Evolutionary conservation across 2,888 invertebrate species (phyloP), one percentile per base, ranked within the genome.

Genomic region (Eilema sororculum): DNA sequence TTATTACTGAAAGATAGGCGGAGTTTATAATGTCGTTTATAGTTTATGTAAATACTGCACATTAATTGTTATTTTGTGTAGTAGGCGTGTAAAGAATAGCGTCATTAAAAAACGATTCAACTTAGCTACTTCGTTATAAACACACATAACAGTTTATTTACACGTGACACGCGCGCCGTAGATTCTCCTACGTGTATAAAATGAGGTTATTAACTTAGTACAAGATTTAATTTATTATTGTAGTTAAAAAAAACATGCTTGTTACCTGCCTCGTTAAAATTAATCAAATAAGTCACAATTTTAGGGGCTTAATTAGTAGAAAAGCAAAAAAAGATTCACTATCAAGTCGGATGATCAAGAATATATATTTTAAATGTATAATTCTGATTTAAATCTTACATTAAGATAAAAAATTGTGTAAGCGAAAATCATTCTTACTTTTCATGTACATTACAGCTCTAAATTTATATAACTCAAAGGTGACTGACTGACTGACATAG

Each of bases 101-200:
- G 30, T 24, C 33, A 61, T 68, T 77, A 67, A 30, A 52, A 2
- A 72, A 77, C 75, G 77, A 66, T 70, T 64, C 41, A 12, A 64
- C n/a, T 46, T 25, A 52, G 52, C 52, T 13, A 13, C 28, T n/a
- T 46, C 22, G 28, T 46, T 63, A 46, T 64, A 46, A 52, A 64
- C 52, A 30, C 64, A n/a, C 13, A 52, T 60, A 30, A 16, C 33
- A 33, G 28, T n/a, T 60, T 60, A 60, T 60, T 30, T 60, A 33
- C n/a, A 33, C 33, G 4, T 64, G 6, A 52, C n/a, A 64, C 28
- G 46, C 24, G 52, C n/a, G n/a, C n/a, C 52, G 13, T 64, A 3
- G 46, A 52, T 52, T 46, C 24, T 52, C 46, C 52, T 52, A 64
- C 64, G 52, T 52, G 41, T 52, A 28, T 10, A 52, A 64, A 52